Conservation (phyloP, 2,888 invertebrate genomes). For the Phytoseiulus persimilis region DNA sequence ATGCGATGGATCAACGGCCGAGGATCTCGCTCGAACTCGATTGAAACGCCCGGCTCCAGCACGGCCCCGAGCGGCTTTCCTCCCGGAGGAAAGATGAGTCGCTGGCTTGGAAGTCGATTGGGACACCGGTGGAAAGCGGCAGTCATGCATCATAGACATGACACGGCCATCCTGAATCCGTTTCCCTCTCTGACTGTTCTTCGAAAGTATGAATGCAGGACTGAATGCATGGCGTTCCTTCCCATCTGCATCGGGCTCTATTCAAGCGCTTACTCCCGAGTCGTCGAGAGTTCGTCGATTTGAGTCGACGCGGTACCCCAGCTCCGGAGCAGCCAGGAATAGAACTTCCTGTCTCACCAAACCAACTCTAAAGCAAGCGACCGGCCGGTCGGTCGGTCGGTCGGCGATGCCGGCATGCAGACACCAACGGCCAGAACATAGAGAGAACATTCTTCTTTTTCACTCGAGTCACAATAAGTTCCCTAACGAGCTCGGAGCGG, state of each 20-base stretch:
- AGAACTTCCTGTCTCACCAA: not conserved
- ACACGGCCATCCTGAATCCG: not conserved
- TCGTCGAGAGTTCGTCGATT: not conserved
- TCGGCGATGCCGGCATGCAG: not conserved
- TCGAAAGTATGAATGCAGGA: not conserved
- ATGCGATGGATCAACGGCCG: too few species aligned
- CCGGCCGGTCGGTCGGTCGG: not conserved
- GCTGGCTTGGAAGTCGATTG: not conserved
- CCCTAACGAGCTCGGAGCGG: not conserved
- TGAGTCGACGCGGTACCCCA: not conserved
- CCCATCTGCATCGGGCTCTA: not conserved
- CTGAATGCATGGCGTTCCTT: not conserved
- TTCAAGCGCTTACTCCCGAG: not conserved
- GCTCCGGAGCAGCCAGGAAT: not conserved
- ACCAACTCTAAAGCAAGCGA: not conserved
- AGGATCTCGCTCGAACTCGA: too few species aligned
- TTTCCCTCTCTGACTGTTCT: not conserved
- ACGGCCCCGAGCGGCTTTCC: too few species aligned
- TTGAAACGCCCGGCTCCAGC: too few species aligned
- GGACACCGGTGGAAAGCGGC: not conserved
- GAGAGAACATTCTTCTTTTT: not conserved
- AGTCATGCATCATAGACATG: conserved; percentile 5
- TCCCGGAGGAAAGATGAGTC: not conserved
- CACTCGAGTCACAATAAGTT: not conserved
- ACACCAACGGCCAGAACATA: not conserved